Evolutionary conservation across 2,113 vertebrate species (phyloP), one percentile per base, ranked within the genome.

Genomic region (Sterrhoptilus dennistouni): DNA sequence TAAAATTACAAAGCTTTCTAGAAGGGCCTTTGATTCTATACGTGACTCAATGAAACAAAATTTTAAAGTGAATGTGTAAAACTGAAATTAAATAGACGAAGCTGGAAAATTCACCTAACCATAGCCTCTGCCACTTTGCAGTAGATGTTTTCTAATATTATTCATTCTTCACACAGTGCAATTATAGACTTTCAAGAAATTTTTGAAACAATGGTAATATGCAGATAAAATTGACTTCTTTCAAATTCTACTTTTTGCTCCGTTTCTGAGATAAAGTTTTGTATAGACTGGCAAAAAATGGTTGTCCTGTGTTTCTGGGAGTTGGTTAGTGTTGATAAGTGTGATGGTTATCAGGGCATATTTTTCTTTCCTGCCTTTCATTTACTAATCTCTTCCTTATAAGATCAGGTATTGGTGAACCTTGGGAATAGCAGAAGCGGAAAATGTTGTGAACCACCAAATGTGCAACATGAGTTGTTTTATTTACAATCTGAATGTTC

Each of bases 1-100:
- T 90, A 61, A 92, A 90, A 94, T 95, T 94, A 93, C 90, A 95
- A 95, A 87, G 95, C 90, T 84, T 95, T 86, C 76, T 88, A 56
- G 80, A 90, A 78, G 9, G 47, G 38, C 42, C 56, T 96, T 96
- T 97, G 95, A 96, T 94, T 81, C 52, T 69, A 81, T 40, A 88
- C 68, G 83, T 47, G 85, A 81, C 35, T 95, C 59, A 88, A 52
- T 36, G 29, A 88, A 96, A 86, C 23, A 72, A 64, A 80, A 44
- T 91, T 84, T 96, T 95, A 40, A 81, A 96, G 49, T 57, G 78
- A 76, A 93, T 66, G 44, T 79, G 49, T 92, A 57, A 88, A 89
- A 91, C 49, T 84, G 77, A 75, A 95, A 84, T 74, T 27, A 93
- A 86, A 68, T 21, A 72, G 63, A 49, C 16, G 25, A 74, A 74